A percentile compares a stretch with the other conserved stretches of the same genome.
Conservation (phyloP, 2,888 invertebrate genomes). For the Silvanus unidentatus region DNA sequence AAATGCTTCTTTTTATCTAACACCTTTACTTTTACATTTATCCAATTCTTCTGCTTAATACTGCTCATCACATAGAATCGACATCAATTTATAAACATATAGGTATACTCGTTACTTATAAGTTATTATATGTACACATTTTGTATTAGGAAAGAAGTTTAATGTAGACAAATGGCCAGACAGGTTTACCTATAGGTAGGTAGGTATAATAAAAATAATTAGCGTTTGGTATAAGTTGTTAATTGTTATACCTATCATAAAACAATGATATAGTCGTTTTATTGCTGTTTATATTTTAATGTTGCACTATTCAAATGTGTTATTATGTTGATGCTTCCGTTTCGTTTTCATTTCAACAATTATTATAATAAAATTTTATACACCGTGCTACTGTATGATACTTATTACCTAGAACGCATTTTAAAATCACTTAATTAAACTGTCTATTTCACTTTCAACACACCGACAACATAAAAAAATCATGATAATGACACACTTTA, state of each 20-base stretch:
- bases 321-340: constrained; percentile 20
- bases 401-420: not conserved
- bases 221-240: constrained; percentile 35
- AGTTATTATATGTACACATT: not conserved
- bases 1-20: constrained; percentile 3
- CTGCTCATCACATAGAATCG: too few relatives aligned
- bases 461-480: not conserved
- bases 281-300: constrained; percentile 35
- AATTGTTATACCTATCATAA: constrained; percentile 40
- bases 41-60: too few relatives aligned
- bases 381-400: constrained; percentile 10
- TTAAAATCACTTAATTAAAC: not conserved
- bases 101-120: too few relatives aligned
- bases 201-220: constrained; percentile 37
- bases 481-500: not conserved
- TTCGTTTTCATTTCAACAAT: constrained; percentile 22
- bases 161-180: constrained; percentile 25
- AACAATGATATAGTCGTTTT: constrained; percentile 39
- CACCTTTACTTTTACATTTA: constrained; percentile 3
- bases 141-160: constrained; percentile 15
- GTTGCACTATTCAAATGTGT: constrained; percentile 27
- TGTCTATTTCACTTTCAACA: not conserved
- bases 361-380: constrained; percentile 23
- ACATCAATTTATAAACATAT: not conserved
- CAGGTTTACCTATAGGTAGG: too few relatives aligned